Percentiles rank a stretch among this genome's conserved stretches.
Evolutionary conservation across 2,113 vertebrate genomes (phyloP).

Genomic region (Cyprinodon brontotheroides): DNA sequence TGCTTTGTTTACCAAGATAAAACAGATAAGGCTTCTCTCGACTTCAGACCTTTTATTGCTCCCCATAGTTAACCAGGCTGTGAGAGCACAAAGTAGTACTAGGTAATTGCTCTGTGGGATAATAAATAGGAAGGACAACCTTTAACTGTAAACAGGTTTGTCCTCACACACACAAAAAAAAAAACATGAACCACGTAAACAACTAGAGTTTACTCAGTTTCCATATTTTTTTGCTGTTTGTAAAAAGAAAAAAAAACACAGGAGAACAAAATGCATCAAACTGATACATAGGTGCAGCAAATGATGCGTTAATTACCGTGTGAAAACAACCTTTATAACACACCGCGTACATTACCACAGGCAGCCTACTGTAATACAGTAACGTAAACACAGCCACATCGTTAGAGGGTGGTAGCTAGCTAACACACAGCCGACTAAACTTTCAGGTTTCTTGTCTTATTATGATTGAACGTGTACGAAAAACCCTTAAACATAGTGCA

Average conservation of each 20-base stretch:
- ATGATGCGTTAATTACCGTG: background rate
- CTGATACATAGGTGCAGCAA: background rate
- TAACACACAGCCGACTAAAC: slow-evolving; percentile 47
- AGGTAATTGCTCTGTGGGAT: slow-evolving; percentile 9
- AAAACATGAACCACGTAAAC: background rate
- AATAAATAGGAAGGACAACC: slow-evolving; percentile 2
- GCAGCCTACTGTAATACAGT: slow-evolving; percentile 21
- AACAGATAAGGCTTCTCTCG: slow-evolving; percentile 45
- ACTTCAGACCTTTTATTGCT: slow-evolving; percentile 44
- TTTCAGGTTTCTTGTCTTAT: slow-evolving; percentile 3
- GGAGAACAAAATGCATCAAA: background rate
- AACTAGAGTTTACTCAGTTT: background rate
- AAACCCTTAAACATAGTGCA: background rate
- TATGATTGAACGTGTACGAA: background rate
- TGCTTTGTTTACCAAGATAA: slow-evolving; percentile 63
- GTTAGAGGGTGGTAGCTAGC: slow-evolving; percentile 31
- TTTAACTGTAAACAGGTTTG: background rate
- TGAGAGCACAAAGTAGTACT: background rate
- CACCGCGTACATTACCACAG: background rate
- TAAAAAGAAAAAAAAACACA: background rate
- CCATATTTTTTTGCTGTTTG: background rate
- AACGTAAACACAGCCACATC: slow-evolving; percentile 33
- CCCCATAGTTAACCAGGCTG: background rate
- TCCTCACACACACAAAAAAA: slow-evolving; percentile 1
- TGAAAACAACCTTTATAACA: background rate